Conservation (phyloP, 1,140 invertebrate species). For the Archivesica marissinica region DNA sequence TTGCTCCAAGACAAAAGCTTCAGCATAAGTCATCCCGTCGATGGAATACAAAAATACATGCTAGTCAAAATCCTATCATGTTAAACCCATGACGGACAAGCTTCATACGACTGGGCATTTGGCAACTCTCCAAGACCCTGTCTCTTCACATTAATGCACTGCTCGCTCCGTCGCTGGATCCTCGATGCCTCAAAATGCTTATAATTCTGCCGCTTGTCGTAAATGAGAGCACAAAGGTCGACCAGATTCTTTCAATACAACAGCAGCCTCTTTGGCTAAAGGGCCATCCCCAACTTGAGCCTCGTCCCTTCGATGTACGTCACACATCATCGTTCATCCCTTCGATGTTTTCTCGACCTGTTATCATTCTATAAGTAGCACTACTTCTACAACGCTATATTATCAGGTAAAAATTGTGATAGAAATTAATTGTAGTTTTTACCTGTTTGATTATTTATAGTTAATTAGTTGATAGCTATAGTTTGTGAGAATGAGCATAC, state of each 20-base stretch:
- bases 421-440: not conserved
- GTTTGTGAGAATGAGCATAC: too few relatives aligned
- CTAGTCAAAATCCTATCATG: not conserved
- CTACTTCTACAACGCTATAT: not conserved
- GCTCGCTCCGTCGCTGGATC: slow-evolving; percentile 4
- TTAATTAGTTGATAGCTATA: too few relatives aligned
- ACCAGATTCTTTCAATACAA: not conserved
- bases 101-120: not conserved
- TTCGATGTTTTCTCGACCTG: slow-evolving; percentile 25
- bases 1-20: slow-evolving; percentile 1
- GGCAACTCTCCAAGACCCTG: not conserved
- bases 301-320: slow-evolving; percentile 10
- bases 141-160: not conserved
- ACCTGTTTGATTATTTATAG: not conserved
- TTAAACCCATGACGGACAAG: not conserved
- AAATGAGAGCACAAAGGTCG: not conserved
- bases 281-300: not conserved
- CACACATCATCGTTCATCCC: not conserved
- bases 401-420: slow-evolving; percentile 1
- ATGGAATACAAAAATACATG: not conserved
- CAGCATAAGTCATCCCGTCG: not conserved
- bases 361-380: slow-evolving; percentile 1
- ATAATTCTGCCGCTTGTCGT: not conserved
- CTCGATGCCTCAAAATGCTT: not conserved
- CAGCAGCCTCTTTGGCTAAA: not conserved